Conservation (phyloP, 53 echinoderm and acorn worm species). For the Mesocentrotus franciscanus region DNA sequence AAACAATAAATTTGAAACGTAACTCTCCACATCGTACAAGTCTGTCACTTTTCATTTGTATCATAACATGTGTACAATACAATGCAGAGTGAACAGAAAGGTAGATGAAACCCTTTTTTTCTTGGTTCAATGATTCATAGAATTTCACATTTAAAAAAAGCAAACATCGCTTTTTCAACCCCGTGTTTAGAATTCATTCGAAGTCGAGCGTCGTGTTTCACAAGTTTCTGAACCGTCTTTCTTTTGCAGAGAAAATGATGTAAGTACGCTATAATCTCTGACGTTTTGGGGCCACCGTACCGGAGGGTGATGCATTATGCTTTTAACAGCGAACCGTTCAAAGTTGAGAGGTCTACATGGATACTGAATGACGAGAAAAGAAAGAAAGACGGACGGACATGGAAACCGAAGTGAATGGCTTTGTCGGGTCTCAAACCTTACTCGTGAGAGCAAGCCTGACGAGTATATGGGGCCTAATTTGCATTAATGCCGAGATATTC, state of each 20-base stretch:
- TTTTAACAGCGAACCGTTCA: conserved; percentile 13
- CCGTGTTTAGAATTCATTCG: conserved; percentile 11
- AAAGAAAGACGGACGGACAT: conserved; percentile 17
- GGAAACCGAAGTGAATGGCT: background rate
- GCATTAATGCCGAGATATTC: conserved; percentile 19
- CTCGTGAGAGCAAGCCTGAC: background rate
- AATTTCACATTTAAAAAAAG: background rate
- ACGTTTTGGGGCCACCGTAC: conserved; percentile 51
- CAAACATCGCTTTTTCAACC: background rate
- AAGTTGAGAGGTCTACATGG: background rate
- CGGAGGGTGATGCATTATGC: conserved; percentile 53
- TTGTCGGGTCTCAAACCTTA: background rate
- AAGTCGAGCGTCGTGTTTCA: background rate
- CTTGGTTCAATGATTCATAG: background rate
- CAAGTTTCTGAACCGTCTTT: background rate
- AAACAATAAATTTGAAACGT: conserved; percentile 29
- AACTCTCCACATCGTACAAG: background rate
- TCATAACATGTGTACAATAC: background rate
- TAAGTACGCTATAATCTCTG: conserved; percentile 40
- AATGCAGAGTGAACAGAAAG: background rate
- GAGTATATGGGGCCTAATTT: background rate
- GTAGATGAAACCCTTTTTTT: background rate
- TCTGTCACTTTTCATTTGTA: background rate
- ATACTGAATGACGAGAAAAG: background rate
- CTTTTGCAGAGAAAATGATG: conserved; percentile 30